Conservation (phyloP, 2,888 invertebrate species). For the Acronicta leporina region DNA sequence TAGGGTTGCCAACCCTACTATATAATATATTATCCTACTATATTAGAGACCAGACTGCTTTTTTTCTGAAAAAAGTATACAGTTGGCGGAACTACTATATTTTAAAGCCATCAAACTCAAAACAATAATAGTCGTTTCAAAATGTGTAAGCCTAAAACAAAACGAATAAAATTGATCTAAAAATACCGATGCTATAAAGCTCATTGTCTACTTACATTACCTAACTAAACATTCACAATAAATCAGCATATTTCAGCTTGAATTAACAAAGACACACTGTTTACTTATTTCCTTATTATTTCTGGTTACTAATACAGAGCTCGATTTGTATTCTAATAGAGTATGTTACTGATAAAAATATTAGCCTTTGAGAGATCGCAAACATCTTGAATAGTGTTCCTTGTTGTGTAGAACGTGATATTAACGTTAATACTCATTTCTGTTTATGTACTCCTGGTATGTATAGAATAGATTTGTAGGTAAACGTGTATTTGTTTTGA, state of each 20-base stretch:
- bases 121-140: too few relatives aligned
- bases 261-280: conserved; percentile 17
- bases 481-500: too few relatives aligned
- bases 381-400: neutral
- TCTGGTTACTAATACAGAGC: conserved; percentile 31
- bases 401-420: conserved; percentile 17
- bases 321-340: conserved; percentile 17
- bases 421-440: conserved; percentile 4
- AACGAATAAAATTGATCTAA: neutral
- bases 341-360: conserved; percentile 13
- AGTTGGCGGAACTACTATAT: too few relatives aligned
- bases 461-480: neutral
- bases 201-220: neutral
- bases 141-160: too few relatives aligned
- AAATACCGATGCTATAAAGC: neutral
- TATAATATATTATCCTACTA: too few relatives aligned
- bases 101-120: too few relatives aligned
- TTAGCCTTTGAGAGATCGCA: neutral
- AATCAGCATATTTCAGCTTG: conserved; percentile 22
- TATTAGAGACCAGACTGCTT: too few relatives aligned
- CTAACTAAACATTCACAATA: conserved; percentile 23
- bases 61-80: too few relatives aligned
- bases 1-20: too few relatives aligned
- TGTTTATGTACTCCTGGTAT: conserved; percentile 9
- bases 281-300: conserved; percentile 27